These are phyloP conservation scores for Lumbricus terrestris DNA, from an alignment of 2,888 invertebrate genomes.

Conservation along the genomic window DNA sequence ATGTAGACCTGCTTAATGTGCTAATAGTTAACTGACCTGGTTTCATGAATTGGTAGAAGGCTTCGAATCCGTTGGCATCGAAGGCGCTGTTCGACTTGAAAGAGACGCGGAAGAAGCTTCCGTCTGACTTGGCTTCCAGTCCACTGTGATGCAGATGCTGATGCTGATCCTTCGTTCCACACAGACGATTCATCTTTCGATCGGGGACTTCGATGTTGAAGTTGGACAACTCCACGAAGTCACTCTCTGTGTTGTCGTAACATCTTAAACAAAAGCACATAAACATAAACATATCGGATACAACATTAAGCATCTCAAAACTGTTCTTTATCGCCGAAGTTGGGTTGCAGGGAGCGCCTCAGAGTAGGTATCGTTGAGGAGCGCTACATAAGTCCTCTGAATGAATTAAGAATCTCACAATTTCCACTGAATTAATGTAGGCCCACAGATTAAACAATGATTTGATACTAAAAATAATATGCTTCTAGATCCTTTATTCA, in stretches of 20 bases:
- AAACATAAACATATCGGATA: no score
- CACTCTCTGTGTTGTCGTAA: constrained; percentile 84
- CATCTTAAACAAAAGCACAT: constrained; percentile 63
- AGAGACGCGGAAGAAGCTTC: constrained; percentile 23
- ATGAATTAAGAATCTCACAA: no score
- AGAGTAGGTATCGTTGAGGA: no score
- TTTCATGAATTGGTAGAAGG: constrained; percentile 20
- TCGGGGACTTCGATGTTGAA: constrained; percentile 77
- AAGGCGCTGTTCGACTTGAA: constrained; percentile 20
- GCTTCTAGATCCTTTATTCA: no score
- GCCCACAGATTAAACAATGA: no score
- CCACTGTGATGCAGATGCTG: background rate
- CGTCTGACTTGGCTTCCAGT: constrained; percentile 15
- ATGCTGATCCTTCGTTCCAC: constrained; percentile 64
- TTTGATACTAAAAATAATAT: no score
- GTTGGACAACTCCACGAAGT: constrained; percentile 94
- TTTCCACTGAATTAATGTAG: no score
- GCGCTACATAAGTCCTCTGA: no score
- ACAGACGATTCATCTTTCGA: constrained; percentile 82
- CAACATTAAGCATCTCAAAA: no score
- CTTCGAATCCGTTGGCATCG: constrained; percentile 23
- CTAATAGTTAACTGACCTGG: background rate
- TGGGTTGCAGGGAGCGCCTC: no score
- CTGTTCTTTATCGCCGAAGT: no score
- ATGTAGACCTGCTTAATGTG: background rate